Conservation (phyloP, 2,113 vertebrate genomes). For the Fukomys damarensis region DNA sequence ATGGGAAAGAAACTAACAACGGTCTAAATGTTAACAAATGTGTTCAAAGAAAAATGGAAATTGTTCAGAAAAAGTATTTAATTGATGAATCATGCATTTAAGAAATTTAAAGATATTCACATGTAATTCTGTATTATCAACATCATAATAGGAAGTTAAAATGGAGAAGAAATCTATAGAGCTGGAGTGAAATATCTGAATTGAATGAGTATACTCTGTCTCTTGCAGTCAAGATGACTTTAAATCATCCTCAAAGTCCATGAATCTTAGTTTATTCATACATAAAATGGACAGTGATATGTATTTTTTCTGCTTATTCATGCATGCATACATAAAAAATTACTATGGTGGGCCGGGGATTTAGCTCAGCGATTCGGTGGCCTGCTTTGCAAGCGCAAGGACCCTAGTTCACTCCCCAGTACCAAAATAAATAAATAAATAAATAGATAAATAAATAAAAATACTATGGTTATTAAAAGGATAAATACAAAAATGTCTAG, state of each 20-base stretch:
- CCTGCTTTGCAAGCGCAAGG: no score
- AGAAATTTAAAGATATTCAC: not conserved
- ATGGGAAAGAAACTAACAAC: not conserved
- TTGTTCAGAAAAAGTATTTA: not conserved
- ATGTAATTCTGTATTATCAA: not conserved
- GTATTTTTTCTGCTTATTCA: not conserved
- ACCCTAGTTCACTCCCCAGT: no score
- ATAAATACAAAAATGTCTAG: not conserved
- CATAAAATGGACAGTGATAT: not conserved
- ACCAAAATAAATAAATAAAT: no score
- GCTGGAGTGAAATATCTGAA: not conserved
- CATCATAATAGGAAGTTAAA: not conserved
- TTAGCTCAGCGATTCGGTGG: no score
- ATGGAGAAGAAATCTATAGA: not conserved
- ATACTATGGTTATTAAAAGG: not conserved
- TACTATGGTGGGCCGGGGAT: no score
- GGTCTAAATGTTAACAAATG: conserved; percentile 38
- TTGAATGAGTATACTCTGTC: not conserved
- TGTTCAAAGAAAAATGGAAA: not conserved
- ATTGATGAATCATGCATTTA: not conserved
- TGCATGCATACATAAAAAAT: not conserved
- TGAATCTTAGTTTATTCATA: not conserved
- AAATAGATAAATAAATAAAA: no score
- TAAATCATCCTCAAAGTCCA: not conserved
- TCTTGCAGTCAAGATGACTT: not conserved